Conservation (phyloP, 2,888 invertebrate genomes). For the Amblyjoppa proteus region DNA sequence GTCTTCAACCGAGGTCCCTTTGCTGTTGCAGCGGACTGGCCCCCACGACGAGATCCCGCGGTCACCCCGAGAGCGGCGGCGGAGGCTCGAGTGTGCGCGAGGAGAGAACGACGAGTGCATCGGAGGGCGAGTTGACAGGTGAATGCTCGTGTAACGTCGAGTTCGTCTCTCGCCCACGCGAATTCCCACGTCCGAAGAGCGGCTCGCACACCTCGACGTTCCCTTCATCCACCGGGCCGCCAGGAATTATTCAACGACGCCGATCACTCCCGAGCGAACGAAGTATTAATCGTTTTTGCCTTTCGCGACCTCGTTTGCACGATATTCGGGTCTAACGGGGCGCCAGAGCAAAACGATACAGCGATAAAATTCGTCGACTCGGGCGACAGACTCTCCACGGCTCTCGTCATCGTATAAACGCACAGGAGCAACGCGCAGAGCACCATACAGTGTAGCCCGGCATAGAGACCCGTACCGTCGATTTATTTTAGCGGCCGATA, state of each 20-base stretch:
- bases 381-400: conserved; percentile 34
- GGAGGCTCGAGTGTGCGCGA: conserved; percentile 59
- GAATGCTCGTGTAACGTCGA: conserved; percentile 77
- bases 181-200: conserved; percentile 54
- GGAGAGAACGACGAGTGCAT: conserved; percentile 12
- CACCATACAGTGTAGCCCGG: conserved; percentile 1
- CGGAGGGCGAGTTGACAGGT: conserved; percentile 81
- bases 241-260: conserved; percentile 1
- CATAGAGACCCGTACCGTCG: conserved; percentile 69
- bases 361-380: conserved; percentile 48
- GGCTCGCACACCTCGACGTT: neutral
- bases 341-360: conserved; percentile 30
- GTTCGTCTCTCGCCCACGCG: conserved; percentile 60
- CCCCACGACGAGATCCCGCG: conserved; percentile 26
- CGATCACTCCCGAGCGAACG: neutral
- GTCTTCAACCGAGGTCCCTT: conserved; percentile 31
- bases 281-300: conserved; percentile 51
- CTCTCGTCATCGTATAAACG: conserved; percentile 30
- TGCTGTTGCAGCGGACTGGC: conserved; percentile 43
- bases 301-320: conserved; percentile 53
- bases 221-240: neutral
- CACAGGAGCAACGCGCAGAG: neutral
- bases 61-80: neutral
- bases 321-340: conserved; percentile 43
- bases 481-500: conserved; percentile 85